A percentile compares a stretch with the other conserved stretches of the same genome.
phyloP scores from a whole-genome alignment of 2,797 vertebrate genomes.

The Poecilia velifera region DNA sequence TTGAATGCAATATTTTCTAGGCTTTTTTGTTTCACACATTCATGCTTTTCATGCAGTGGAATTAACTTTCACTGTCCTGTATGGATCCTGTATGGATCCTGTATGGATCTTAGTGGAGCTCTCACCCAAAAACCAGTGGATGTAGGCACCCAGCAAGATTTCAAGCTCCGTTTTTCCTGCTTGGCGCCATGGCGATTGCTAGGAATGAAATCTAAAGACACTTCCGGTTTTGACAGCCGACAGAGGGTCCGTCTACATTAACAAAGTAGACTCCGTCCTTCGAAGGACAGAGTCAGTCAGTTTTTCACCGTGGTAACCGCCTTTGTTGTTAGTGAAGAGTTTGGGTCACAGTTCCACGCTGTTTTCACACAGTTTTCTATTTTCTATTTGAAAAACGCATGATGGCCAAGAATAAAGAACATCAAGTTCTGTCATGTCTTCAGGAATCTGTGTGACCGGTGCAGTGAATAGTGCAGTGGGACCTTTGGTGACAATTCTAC shows the following conservation, averaged over 20 bases:
- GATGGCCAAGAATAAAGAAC: background rate
- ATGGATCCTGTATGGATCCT: no score
- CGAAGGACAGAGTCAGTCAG: no score
- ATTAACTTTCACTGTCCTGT: background rate
- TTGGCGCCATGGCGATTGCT: no score
- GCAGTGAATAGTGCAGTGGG: background rate
- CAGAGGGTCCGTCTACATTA: background rate
- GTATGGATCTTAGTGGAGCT: background rate
- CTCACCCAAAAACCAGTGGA: background rate
- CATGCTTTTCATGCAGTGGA: background rate
- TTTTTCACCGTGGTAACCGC: background rate
- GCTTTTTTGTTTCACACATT: background rate
- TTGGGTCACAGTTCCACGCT: background rate
- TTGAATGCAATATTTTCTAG: background rate
- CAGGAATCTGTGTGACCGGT: no score
- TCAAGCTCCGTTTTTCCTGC: no score
- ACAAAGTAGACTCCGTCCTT: no score
- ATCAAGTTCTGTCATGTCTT: background rate
- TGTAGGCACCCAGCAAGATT: no score
- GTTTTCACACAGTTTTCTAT: no score
- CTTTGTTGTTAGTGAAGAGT: background rate
- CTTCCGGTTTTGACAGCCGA: background rate
- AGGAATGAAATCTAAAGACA: background rate
- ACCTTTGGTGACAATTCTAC: background rate
- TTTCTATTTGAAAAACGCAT: no score